Evolutionary conservation across 2,888 invertebrate species (phyloP).

Genomic region (Formica aserva): DNA sequence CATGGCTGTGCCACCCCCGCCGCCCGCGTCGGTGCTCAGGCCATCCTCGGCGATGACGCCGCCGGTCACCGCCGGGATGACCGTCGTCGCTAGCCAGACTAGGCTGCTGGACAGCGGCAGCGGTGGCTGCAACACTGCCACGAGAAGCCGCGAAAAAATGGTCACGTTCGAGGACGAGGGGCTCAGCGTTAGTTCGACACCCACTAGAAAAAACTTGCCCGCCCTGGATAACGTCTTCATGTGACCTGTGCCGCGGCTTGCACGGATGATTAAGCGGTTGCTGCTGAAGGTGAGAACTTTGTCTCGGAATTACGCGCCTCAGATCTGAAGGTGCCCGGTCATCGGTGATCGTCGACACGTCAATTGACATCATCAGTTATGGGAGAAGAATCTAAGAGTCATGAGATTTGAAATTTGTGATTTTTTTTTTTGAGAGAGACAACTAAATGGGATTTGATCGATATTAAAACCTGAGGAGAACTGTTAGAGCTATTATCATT

Average conservation of each 20-base stretch:
- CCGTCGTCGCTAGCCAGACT: constrained; percentile 75
- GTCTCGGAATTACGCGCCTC: not conserved
- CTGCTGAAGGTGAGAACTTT: not conserved
- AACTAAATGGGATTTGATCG: not conserved
- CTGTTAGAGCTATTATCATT: not conserved
- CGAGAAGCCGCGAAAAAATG: constrained; percentile 90
- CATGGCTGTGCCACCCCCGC: constrained; percentile 86
- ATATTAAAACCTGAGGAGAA: not conserved
- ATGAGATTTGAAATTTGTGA: not conserved
- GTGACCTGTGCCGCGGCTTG: constrained; percentile 88
- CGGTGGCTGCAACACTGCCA: constrained; percentile 62
- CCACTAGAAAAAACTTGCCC: constrained; percentile 84
- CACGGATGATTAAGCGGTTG: constrained; percentile 3
- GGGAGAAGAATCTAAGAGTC: not conserved
- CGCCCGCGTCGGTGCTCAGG: constrained; percentile 82
- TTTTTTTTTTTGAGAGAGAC: not conserved
- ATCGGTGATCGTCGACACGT: not conserved
- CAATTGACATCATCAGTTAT: not conserved
- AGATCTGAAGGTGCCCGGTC: not conserved
- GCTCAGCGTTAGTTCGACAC: constrained; percentile 73
- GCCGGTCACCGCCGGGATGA: constrained; percentile 77
- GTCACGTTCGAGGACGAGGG: constrained; percentile 93
- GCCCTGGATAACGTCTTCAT: constrained; percentile 92
- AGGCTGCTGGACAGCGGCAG: constrained; percentile 67
- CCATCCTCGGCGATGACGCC: constrained; percentile 81